Percentiles rank a stretch among this genome's conserved stretches.
phyloP scores from a whole-genome alignment of 2,888 invertebrate genomes.

The Flexamia atlantica region DNA sequence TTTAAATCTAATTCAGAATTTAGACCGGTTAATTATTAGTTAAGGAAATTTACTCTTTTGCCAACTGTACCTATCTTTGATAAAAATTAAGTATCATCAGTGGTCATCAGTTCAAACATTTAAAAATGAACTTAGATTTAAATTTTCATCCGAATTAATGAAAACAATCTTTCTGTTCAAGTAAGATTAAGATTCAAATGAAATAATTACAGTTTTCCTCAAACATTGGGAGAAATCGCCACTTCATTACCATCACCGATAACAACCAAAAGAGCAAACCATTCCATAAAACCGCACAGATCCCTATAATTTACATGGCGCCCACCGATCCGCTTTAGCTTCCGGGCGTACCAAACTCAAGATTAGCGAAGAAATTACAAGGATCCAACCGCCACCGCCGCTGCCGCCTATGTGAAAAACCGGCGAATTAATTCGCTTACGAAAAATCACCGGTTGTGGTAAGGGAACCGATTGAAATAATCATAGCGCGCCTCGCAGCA shows the following conservation, averaged over 20 bases:
- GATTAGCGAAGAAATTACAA: conserved; percentile 10
- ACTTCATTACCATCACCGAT: not conserved
- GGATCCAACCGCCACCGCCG: not conserved
- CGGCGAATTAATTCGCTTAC: conserved; percentile 26
- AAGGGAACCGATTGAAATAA: not conserved
- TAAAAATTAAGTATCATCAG: no score
- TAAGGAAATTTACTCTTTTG: no score
- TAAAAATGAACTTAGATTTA: no score
- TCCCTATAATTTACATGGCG: not conserved
- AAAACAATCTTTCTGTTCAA: no score
- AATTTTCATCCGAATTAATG: no score
- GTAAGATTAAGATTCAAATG: no score
- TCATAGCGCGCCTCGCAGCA: not conserved
- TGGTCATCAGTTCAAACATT: no score
- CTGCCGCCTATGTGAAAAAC: not conserved
- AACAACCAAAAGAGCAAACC: not conserved
- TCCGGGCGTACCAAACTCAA: not conserved
- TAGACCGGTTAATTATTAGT: no score
- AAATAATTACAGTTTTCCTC: no score
- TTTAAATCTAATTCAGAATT: no score
- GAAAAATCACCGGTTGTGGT: conserved; percentile 11
- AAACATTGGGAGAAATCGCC: not conserved
- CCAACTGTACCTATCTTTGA: no score
- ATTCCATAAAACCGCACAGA: conserved; percentile 7
- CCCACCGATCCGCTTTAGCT: not conserved